Evolutionary conservation across 35 echinoderm and acorn worm species (phyloP).

Genomic region (Apostichopus parvimensis): DNA sequence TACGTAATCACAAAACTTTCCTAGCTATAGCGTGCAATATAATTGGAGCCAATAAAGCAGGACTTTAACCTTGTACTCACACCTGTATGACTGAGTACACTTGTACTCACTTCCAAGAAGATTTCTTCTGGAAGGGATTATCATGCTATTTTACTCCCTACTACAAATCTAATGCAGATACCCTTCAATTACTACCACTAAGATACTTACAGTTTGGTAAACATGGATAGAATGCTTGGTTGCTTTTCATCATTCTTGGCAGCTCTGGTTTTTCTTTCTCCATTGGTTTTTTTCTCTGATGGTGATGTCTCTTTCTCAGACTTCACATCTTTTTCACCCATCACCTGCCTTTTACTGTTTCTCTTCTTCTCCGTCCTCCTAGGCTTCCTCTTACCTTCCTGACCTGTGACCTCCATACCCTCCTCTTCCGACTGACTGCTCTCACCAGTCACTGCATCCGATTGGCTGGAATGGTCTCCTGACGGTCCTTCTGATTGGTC

Average conservation of each 20-base stretch:
- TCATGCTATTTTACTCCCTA: too few relatives aligned
- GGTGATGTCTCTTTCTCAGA: constrained; percentile 20
- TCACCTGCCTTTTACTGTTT: constrained; percentile 71
- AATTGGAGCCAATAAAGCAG: too few relatives aligned
- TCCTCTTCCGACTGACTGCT: constrained; percentile 83
- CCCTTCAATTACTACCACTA: not conserved
- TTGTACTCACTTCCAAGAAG: too few relatives aligned
- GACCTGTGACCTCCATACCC: constrained; percentile 54
- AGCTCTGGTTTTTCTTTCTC: constrained; percentile 75
- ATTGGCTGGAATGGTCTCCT: not conserved
- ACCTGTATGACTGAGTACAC: too few relatives aligned
- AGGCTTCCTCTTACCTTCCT: constrained; percentile 35
- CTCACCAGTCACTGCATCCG: constrained; percentile 19
- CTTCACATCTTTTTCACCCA: constrained; percentile 44
- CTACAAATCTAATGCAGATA: not conserved
- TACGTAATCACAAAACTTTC: too few relatives aligned
- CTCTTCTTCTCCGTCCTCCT: constrained; percentile 52
- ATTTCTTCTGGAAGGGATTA: too few relatives aligned
- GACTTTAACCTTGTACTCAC: too few relatives aligned
- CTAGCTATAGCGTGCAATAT: too few relatives aligned
- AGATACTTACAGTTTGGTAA: constrained; percentile 88
- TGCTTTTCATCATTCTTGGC: constrained; percentile 88
- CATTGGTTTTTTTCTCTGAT: constrained; percentile 33
- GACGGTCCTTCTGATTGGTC: constrained; percentile 30
- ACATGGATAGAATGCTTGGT: constrained; percentile 93